Conservation (phyloP, 2,888 invertebrate genomes). For the Neoaliturus tenellus region DNA sequence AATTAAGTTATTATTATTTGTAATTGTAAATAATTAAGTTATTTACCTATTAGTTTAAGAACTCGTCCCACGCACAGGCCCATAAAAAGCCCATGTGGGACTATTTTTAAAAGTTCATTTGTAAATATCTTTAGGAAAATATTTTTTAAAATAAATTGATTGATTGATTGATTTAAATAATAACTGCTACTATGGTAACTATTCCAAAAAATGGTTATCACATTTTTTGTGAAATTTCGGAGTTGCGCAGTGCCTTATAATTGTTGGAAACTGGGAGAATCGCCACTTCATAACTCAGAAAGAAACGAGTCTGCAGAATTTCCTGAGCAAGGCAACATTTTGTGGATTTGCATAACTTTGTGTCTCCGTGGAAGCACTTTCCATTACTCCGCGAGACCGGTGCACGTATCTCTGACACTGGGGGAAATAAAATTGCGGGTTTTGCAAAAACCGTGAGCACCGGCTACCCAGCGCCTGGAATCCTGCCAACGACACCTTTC, state of each 20-base stretch:
- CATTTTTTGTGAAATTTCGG: background rate
- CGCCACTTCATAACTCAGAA: constrained; percentile 21
- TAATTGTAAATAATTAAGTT: no score
- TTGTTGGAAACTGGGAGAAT: background rate
- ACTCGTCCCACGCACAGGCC: no score
- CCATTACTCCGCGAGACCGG: constrained; percentile 27
- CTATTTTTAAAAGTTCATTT: no score
- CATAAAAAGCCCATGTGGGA: no score
- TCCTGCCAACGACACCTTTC: constrained; percentile 17
- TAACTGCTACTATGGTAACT: no score
- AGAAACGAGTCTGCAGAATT: constrained; percentile 18
- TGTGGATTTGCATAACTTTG: constrained; percentile 46
- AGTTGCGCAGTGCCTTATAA: background rate
- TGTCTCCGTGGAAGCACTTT: constrained; percentile 20
- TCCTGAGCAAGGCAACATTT: constrained; percentile 24
- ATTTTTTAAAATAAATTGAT: no score
- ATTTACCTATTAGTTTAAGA: no score
- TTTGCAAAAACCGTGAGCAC: constrained; percentile 6
- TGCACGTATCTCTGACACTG: constrained; percentile 17
- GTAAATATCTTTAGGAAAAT: no score
- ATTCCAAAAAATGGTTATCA: no score
- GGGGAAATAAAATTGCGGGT: background rate
- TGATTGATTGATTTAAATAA: no score
- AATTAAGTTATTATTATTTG: no score
- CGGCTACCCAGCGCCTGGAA: constrained; percentile 15